A percentile compares a stretch with the other conserved stretches of the same genome.
phyloP scores from a whole-genome alignment of 2,797 vertebrate genomes.

The Ceryle rudis region DNA sequence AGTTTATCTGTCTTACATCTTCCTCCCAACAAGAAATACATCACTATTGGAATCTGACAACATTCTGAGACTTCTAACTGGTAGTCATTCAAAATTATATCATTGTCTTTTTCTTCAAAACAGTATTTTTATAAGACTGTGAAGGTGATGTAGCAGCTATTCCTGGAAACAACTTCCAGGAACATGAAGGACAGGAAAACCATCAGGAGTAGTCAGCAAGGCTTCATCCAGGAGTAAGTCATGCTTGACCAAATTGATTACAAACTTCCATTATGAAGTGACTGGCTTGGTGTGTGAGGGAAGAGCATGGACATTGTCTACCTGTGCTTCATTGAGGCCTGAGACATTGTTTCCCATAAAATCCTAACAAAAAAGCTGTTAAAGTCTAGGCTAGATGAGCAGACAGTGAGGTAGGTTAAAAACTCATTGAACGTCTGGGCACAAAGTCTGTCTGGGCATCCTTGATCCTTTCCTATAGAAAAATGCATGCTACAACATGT shows the following conservation, averaged over 20 bases:
- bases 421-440: neutral
- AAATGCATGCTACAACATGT: neutral
- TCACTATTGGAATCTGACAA: neutral
- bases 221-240: neutral
- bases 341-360: neutral
- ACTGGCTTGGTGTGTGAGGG: neutral
- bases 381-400: neutral
- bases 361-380: neutral
- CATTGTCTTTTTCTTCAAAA: neutral
- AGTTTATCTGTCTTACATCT: neutral
- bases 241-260: neutral
- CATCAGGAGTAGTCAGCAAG: neutral
- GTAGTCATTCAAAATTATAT: neutral
- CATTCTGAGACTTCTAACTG: neutral
- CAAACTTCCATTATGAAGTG: neutral
- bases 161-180: neutral
- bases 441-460: neutral
- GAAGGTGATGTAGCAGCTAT: neutral
- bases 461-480: neutral
- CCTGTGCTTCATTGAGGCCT: neutral
- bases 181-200: neutral
- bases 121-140: neutral
- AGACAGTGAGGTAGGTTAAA: neutral
- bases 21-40: neutral
- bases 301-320: neutral